Evolutionary conservation across 2,888 invertebrate species (phyloP).

Genomic region (Drosophila infuscata): DNA sequence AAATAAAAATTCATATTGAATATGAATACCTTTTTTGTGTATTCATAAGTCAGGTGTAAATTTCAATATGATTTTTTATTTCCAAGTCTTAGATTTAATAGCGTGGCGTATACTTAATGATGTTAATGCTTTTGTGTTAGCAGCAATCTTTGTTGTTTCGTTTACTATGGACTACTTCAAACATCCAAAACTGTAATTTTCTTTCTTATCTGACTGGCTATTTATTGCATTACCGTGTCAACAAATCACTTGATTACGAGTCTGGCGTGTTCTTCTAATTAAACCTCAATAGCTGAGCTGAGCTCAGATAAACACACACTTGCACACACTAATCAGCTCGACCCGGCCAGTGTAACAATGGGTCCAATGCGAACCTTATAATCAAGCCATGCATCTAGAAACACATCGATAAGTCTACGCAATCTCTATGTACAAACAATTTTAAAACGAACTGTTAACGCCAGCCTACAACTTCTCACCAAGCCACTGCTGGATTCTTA

Average conservation of each 20-base stretch:
- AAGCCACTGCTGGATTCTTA: slow-evolving; percentile 44
- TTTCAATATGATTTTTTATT: background rate
- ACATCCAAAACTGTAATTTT: slow-evolving; percentile 12
- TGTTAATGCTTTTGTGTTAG: background rate
- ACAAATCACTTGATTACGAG: slow-evolving; percentile 43
- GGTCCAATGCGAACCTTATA: slow-evolving; percentile 13
- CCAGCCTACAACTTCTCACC: slow-evolving; percentile 72
- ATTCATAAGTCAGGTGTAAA: background rate
- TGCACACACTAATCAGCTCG: slow-evolving; percentile 34
- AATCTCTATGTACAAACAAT: slow-evolving; percentile 35
- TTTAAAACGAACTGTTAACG: slow-evolving; percentile 64
- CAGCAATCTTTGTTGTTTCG: background rate
- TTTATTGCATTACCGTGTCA: slow-evolving; percentile 39
- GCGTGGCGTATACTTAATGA: background rate
- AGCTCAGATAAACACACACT: slow-evolving; percentile 11
- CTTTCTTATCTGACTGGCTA: slow-evolving; percentile 20
- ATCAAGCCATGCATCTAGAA: slow-evolving; percentile 33
- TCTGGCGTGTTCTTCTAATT: slow-evolving; percentile 32
- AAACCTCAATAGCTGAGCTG: slow-evolving; percentile 39
- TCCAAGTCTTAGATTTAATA: background rate
- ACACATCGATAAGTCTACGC: slow-evolving; percentile 21
- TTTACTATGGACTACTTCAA: background rate
- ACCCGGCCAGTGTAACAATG: slow-evolving; percentile 29
- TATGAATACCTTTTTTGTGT: background rate
- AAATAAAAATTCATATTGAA: background rate